A percentile compares a stretch with the other conserved stretches of the same genome.
Evolutionary conservation across 2,113 vertebrate species (phyloP).

Genomic region (Gymnobelideus leadbeateri): DNA sequence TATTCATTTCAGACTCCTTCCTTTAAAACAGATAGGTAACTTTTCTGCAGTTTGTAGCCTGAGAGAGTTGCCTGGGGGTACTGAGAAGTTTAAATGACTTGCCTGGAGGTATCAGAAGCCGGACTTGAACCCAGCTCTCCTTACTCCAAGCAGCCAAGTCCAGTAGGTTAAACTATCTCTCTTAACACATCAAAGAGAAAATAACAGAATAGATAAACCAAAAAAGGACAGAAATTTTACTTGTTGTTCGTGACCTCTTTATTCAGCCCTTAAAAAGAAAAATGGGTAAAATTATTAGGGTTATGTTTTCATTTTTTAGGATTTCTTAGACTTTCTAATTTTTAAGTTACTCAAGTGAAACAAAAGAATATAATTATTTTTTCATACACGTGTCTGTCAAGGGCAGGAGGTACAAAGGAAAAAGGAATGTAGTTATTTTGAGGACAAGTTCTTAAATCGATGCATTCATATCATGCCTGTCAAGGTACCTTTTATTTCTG

Average conservation of each 20-base stretch:
- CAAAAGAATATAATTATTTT: slow-evolving; percentile 4
- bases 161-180: background rate
- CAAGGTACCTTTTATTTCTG: background rate
- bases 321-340: slow-evolving; percentile 32
- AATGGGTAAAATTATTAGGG: slow-evolving; percentile 8
- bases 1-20: background rate
- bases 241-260: slow-evolving; percentile 11
- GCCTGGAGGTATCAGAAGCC: background rate
- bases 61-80: background rate
- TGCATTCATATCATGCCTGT: background rate
- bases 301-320: background rate
- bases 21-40: background rate
- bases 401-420: background rate
- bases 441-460: background rate
- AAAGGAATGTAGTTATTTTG: background rate
- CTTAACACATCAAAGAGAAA: background rate
- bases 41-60: background rate
- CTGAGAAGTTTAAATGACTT: background rate
- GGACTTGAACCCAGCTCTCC: background rate
- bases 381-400: slow-evolving; percentile 11
- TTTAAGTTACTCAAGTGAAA: background rate
- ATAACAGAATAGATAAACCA: rapidly evolving
- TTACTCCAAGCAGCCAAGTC: background rate
- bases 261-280: slow-evolving; percentile 1
- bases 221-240: slow-evolving; percentile 13